These are phyloP conservation scores for Cossypha polioptera DNA, from an alignment of 2,797 vertebrate genomes.

Conservation along the genomic window DNA sequence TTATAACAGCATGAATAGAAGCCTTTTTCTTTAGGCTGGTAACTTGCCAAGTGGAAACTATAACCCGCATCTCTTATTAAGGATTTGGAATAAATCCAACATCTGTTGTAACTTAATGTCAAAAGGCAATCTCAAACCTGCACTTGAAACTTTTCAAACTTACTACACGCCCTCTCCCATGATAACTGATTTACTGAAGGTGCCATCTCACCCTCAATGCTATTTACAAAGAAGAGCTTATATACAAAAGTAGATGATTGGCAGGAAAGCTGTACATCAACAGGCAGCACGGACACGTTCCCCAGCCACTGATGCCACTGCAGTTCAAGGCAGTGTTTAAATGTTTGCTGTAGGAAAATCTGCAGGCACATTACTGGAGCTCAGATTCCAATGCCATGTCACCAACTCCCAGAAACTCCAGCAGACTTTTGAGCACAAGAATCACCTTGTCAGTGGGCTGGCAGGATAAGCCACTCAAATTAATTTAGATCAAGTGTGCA, in stretches of 20 bases:
- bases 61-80: conserved; percentile 28
- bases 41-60: conserved; percentile 43
- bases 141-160: background rate
- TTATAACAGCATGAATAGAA: conserved; percentile 47
- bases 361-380: background rate
- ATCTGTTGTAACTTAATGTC: conserved; percentile 32
- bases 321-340: background rate
- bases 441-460: background rate
- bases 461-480: background rate
- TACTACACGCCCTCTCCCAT: background rate
- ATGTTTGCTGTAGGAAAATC: background rate
- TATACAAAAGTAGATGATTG: background rate
- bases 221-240: background rate
- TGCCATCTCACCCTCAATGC: background rate
- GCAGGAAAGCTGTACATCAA: background rate
- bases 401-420: background rate
- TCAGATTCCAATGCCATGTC: background rate
- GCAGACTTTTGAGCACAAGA: background rate
- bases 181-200: background rate
- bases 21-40: conserved; percentile 28
- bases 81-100: conserved; percentile 38
- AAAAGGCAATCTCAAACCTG: conserved; percentile 6
- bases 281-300: accelerated
- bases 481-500: background rate
- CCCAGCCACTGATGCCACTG: background rate